Conservation (phyloP, 2,888 invertebrate genomes). For the Anaspis maculata region DNA sequence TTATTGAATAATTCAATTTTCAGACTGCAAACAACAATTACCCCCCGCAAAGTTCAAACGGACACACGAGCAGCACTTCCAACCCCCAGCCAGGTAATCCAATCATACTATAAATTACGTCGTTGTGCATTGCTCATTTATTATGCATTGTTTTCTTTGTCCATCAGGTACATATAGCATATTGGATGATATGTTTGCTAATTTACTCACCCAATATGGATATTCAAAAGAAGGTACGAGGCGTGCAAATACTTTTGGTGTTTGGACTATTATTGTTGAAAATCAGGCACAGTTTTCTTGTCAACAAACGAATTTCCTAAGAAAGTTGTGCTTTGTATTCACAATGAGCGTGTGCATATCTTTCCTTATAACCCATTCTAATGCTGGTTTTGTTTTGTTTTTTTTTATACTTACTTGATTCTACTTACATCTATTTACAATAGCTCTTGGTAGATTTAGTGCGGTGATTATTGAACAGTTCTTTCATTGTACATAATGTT, state of each 20-base stretch:
- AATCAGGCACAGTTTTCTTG: conserved; percentile 10
- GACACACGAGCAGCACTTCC: conserved; percentile 23
- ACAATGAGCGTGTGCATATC: too few relatives aligned
- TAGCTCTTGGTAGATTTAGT: too few relatives aligned
- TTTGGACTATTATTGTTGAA: conserved; percentile 5
- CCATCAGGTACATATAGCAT: conserved; percentile 28
- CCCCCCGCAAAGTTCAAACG: conserved; percentile 22
- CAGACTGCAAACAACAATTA: conserved; percentile 30
- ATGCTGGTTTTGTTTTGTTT: conserved; percentile 8
- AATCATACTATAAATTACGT: neutral
- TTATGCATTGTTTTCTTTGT: conserved; percentile 4
- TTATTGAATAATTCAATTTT: too few relatives aligned
- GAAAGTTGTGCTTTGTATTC: too few relatives aligned
- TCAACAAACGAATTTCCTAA: too few relatives aligned
- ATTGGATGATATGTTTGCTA: conserved; percentile 34
- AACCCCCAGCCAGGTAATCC: conserved; percentile 24
- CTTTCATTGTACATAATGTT: too few relatives aligned
- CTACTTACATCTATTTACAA: too few relatives aligned
- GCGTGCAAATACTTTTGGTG: conserved; percentile 21
- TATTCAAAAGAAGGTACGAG: conserved; percentile 32
- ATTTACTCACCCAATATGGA: conserved; percentile 32
- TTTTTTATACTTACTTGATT: too few relatives aligned
- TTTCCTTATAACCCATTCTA: too few relatives aligned
- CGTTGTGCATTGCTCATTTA: too few relatives aligned
- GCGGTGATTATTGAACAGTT: too few relatives aligned